phyloP scores from a whole-genome alignment of 2,113 vertebrate species.

The Microtus oregoni region DNA sequence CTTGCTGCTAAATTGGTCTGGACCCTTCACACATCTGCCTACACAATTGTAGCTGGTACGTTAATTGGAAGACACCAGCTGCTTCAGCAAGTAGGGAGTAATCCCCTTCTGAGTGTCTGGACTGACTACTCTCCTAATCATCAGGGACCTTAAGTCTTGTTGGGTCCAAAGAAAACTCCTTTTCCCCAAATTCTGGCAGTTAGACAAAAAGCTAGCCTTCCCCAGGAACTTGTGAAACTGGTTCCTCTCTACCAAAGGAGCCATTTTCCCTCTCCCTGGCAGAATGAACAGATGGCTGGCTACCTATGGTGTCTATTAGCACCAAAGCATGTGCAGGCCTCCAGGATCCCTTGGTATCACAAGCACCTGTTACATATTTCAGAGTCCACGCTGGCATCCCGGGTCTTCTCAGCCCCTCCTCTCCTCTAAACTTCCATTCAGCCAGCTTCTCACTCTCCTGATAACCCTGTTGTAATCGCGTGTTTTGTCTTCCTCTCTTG shows the following conservation, averaged over 20 bases:
- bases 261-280: background rate
- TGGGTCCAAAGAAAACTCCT: too few relatives aligned
- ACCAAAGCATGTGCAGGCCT: background rate
- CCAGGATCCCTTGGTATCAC: background rate
- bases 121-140: background rate
- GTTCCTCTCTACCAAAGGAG: background rate
- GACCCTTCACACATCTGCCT: background rate
- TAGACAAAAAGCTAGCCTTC: background rate
- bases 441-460: background rate
- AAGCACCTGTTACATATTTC: background rate
- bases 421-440: too few relatives aligned
- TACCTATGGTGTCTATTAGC: background rate
- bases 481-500: background rate
- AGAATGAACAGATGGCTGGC: background rate
- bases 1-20: background rate
- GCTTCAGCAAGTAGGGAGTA: background rate
- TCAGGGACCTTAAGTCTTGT: background rate
- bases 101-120: background rate
- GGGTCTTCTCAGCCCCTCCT: background rate
- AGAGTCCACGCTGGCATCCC: background rate
- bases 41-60: background rate
- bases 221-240: background rate
- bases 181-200: background rate
- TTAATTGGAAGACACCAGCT: background rate
- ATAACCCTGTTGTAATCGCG: background rate